Evolutionary conservation across 2,113 vertebrate genomes (phyloP).

Genomic region (human (Homo sapiens)): DNA sequence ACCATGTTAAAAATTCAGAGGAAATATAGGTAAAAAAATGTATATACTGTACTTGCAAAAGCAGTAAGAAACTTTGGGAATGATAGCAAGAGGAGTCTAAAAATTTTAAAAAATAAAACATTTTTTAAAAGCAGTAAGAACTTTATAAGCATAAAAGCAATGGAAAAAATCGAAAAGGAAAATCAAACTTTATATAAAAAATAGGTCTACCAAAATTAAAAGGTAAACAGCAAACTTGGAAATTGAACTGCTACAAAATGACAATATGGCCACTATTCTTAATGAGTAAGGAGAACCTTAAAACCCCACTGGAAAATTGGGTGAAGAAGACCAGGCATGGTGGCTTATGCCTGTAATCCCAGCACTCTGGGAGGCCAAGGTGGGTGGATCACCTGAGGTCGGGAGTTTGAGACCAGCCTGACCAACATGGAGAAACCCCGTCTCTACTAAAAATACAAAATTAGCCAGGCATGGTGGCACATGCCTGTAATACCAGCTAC

Average conservation of each 20-base stretch:
- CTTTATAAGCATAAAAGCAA: conserved; percentile 41
- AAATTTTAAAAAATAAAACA: too few species aligned
- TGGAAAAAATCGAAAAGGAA: background rate
- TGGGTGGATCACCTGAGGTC: too few species aligned
- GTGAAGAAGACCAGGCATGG: background rate
- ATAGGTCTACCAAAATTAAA: conserved; percentile 2
- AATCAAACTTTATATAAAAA: background rate
- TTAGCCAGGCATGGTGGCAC: too few species aligned
- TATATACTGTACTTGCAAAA: background rate
- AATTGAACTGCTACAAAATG: background rate
- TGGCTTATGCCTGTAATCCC: too few species aligned
- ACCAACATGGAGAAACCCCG: too few species aligned
- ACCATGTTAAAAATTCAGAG: background rate
- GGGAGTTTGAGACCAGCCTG: too few species aligned
- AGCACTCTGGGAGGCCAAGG: too few species aligned
- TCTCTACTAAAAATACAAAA: too few species aligned
- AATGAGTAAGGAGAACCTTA: background rate
- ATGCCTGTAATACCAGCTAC: too few species aligned
- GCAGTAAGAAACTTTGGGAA: background rate
- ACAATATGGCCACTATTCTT: background rate
- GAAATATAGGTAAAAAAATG: background rate
- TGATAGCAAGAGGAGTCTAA: too few species aligned
- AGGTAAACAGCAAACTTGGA: background rate
- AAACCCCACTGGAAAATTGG: background rate
- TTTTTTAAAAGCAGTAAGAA: background rate